Percentiles rank a stretch among this genome's conserved stretches.
Evolutionary conservation across 2,888 invertebrate genomes (phyloP).

Genomic region (Bursaphelenchus okinawaensis): DNA sequence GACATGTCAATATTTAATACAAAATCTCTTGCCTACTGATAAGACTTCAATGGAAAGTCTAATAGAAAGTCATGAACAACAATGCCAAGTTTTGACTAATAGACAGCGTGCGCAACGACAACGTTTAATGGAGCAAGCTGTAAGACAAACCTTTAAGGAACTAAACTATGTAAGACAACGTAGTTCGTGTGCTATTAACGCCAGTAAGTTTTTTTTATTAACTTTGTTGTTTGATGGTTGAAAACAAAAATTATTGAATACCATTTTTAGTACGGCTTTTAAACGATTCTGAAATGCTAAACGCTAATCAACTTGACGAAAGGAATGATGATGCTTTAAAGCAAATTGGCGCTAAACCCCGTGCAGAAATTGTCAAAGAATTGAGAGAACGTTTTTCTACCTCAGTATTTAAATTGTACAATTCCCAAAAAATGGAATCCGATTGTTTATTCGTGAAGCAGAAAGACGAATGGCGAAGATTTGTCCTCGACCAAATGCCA

Average conservation of each 20-base stretch:
- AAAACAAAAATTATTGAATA: constrained; percentile 7
- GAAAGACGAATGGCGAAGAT: background rate
- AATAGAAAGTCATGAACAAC: background rate
- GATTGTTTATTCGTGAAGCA: background rate
- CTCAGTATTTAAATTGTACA: background rate
- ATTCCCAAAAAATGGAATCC: background rate
- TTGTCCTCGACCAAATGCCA: background rate
- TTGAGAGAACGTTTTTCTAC: background rate
- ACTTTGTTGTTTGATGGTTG: background rate
- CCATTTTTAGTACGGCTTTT: constrained; percentile 2
- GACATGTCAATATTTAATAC: background rate
- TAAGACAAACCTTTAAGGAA: background rate
- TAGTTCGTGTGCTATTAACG: background rate
- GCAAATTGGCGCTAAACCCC: background rate
- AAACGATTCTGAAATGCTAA: background rate
- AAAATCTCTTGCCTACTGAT: background rate
- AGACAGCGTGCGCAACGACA: background rate
- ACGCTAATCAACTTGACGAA: background rate
- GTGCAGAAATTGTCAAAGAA: background rate
- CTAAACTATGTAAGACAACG: background rate
- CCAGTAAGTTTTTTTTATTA: background rate
- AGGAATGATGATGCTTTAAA: background rate
- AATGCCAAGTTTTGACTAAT: background rate
- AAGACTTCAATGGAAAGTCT: background rate
- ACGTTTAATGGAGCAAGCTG: background rate